Base-by-base conservation (phyloP, 35 echinoderm and acorn worm genomes). In the Stichopus chloronotus region DNA sequence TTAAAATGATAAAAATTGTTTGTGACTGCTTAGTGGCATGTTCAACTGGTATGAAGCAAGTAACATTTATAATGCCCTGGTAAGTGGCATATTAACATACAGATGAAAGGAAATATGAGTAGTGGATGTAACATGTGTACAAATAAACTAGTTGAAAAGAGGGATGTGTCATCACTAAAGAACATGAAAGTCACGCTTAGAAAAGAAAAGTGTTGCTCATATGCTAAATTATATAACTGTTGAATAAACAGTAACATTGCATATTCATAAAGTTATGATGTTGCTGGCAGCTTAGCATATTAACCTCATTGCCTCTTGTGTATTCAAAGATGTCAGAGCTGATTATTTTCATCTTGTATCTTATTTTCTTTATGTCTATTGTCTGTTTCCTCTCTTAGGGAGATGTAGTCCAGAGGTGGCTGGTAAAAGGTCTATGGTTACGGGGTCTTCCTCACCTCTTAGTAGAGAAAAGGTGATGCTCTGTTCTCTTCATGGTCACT, bases 371-470 rank as follows among this genome's bases (percentile, higher is more conserved):
- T 23, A 23, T 85, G 5, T 85, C 12, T 55, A 22, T 85, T 85
- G 56, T 82, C 58, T 21, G 54, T 17, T 85, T 53, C 55, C 58
- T 85, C 82, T 85, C 55, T 58, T 58, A 85, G 82, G 57, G 20
- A 85, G 20, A 58, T 16, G 56, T 85, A 85, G 55, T 85, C 82
- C 82, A 58, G 82, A 85, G 82, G 82, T 85, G 82, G 82, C 55
- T 85, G 82, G 82, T 85, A 56, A 85, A 57, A 85, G 82, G 17
- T 82, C 79, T 82, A 54, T 82, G 82, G 82, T 85, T 58, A 56
- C 17, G 82, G 82, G 82, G 56, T 59, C 56, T 83, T 83, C 80
- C 58, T 17, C 82, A 59, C 17, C 82, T 23, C 54, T 58, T 20
- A 58, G 19, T 85, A 58, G 82, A 85, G 57, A 83, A 21, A 53